Conservation (phyloP, 2,113 vertebrate species). For the Centropus unirufus region DNA sequence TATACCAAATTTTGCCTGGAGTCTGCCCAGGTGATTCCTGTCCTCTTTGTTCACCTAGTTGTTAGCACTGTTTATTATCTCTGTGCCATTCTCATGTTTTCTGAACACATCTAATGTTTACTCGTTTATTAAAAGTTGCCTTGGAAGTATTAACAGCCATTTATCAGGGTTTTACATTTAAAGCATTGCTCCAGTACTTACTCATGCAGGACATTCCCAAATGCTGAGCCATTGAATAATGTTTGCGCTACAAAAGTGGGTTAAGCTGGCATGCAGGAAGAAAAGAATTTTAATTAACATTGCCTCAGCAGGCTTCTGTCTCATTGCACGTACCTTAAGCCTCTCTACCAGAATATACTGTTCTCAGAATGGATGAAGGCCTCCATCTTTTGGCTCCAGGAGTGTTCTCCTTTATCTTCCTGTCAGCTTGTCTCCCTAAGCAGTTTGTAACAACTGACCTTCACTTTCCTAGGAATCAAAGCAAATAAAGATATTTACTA, state of each 20-base stretch:
- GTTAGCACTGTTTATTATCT: neutral
- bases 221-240: neutral
- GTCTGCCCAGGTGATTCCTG: neutral
- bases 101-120: neutral
- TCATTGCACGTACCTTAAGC: neutral
- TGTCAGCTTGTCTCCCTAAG: constrained; percentile 24
- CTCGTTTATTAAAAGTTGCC: accelerated
- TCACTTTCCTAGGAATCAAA: constrained; percentile 40
- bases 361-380: neutral
- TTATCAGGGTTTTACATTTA: neutral
- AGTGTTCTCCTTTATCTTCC: neutral
- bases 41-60: neutral
- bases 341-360: accelerated
- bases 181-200: accelerated
- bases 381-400: neutral
- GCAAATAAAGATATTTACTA: constrained; percentile 36
- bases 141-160: neutral
- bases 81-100: neutral
- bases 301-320: neutral
- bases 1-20: neutral
- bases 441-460: constrained; percentile 13
- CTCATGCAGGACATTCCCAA: neutral
- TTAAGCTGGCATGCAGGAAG: neutral
- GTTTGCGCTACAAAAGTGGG: neutral
- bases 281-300: neutral